Conservation (phyloP, 2,113 vertebrate genomes). For the Holacanthus passer region DNA sequence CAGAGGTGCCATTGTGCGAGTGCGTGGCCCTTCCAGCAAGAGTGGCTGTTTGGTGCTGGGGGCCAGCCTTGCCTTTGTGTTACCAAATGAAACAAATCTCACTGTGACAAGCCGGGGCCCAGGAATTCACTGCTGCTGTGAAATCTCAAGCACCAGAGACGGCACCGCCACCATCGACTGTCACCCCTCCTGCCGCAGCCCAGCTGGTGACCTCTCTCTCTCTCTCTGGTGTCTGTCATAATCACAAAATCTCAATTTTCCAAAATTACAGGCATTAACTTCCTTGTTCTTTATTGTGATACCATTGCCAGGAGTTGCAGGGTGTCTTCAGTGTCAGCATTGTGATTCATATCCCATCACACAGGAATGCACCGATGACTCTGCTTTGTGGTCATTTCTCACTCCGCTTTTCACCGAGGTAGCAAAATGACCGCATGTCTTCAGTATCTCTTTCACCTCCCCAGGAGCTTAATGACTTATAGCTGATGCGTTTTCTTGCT, state of each 20-base stretch:
- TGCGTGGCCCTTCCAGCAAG: constrained; percentile 33
- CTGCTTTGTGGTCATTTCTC: constrained; percentile 57
- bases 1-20: constrained; percentile 72
- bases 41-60: constrained; percentile 43
- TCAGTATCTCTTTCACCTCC: constrained; percentile 13
- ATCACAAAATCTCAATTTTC: constrained; percentile 46
- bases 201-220: constrained; percentile 34
- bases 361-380: constrained; percentile 62
- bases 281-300: constrained; percentile 29
- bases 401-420: constrained; percentile 44
- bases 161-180: not conserved
- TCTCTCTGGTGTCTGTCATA: constrained; percentile 46
- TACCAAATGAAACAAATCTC: constrained; percentile 66
- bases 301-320: constrained; percentile 30
- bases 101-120: constrained; percentile 50
- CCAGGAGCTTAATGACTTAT: constrained; percentile 54
- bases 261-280: constrained; percentile 12
- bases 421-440: constrained; percentile 51
- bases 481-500: constrained; percentile 30
- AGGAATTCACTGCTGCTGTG: constrained; percentile 60
- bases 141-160: constrained; percentile 55
- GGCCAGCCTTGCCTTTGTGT: constrained; percentile 59
- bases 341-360: constrained; percentile 69
- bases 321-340: constrained; percentile 57
- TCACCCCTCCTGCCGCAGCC: not conserved